A percentile compares a stretch with the other conserved stretches of the same genome.
These are phyloP conservation scores for Haemorhous mexicanus DNA, from an alignment of 2,113 vertebrate species.

Conservation along the genomic window DNA sequence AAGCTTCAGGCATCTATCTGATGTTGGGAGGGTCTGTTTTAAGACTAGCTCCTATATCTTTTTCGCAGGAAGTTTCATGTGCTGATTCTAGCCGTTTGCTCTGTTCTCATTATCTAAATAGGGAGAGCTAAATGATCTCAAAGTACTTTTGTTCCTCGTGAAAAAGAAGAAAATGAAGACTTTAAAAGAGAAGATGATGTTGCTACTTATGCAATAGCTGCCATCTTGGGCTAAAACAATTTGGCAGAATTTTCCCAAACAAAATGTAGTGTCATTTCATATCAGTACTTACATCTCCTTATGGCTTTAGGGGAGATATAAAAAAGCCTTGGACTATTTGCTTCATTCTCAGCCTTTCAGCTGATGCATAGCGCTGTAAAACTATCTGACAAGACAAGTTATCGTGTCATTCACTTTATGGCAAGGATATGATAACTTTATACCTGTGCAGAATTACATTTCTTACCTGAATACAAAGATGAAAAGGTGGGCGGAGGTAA, in stretches of 20 bases:
- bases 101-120: neutral
- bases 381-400: slow-evolving; percentile 31
- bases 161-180: neutral
- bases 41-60: neutral
- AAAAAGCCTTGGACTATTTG: slow-evolving; percentile 15
- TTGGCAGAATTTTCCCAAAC: neutral
- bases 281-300: slow-evolving; percentile 27
- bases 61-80: neutral
- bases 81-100: neutral
- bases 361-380: neutral
- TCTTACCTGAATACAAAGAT: neutral
- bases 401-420: neutral
- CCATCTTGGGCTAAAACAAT: neutral
- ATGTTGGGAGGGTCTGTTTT: neutral
- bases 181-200: neutral
- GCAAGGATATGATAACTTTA: neutral
- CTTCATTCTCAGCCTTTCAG: slow-evolving; percentile 11
- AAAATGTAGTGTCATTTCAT: slow-evolving; percentile 35
- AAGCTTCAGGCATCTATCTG: neutral
- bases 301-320: slow-evolving; percentile 10
- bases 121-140: neutral
- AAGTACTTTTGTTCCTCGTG: neutral
- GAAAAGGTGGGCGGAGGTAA: neutral
- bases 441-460: neutral
- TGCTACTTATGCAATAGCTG: neutral